A percentile compares a stretch with the other conserved stretches of the same genome.
Conservation (phyloP, 2,888 invertebrate species). For the Elmis aenea region DNA sequence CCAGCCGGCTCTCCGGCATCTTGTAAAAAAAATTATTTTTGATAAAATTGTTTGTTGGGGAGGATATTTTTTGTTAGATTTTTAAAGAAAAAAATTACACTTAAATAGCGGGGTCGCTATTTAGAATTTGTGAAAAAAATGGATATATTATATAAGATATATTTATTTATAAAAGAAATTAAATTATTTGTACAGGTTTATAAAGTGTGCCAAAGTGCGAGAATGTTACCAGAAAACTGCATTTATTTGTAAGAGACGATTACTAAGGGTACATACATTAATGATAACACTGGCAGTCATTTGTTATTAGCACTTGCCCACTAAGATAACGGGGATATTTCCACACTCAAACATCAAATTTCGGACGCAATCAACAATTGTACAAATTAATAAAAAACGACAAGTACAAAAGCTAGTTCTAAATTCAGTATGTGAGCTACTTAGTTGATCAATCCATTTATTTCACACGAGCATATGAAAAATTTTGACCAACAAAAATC, state of each 20-base stretch:
- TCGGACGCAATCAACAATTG: constrained; percentile 32
- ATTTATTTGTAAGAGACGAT: constrained; percentile 42
- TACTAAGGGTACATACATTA: constrained; percentile 48
- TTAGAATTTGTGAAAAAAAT: constrained; percentile 49
- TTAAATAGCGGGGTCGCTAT: constrained; percentile 45
- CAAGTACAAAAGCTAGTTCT: constrained; percentile 35
- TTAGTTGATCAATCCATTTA: constrained; percentile 42
- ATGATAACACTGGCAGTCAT: constrained; percentile 33
- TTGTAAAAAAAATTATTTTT: constrained; percentile 59
- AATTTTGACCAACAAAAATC: constrained; percentile 34
- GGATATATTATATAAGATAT: constrained; percentile 48
- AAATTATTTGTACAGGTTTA: constrained; percentile 51
- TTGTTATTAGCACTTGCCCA: constrained; percentile 36
- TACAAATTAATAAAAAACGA: constrained; percentile 33
- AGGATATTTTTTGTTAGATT: constrained; percentile 54
- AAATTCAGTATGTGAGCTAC: constrained; percentile 25
- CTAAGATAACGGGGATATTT: constrained; percentile 30
- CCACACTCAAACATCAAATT: constrained; percentile 15
- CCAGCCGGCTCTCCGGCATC: constrained; percentile 28
- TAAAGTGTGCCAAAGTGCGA: constrained; percentile 51
- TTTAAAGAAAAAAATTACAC: constrained; percentile 43
- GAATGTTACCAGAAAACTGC: constrained; percentile 47
- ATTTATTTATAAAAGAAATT: constrained; percentile 48
- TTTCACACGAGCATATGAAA: constrained; percentile 38
- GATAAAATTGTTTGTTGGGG: constrained; percentile 60